These are phyloP conservation scores for Philantomba maxwellii DNA, from an alignment of 2,113 vertebrate genomes.

Conservation along the genomic window DNA sequence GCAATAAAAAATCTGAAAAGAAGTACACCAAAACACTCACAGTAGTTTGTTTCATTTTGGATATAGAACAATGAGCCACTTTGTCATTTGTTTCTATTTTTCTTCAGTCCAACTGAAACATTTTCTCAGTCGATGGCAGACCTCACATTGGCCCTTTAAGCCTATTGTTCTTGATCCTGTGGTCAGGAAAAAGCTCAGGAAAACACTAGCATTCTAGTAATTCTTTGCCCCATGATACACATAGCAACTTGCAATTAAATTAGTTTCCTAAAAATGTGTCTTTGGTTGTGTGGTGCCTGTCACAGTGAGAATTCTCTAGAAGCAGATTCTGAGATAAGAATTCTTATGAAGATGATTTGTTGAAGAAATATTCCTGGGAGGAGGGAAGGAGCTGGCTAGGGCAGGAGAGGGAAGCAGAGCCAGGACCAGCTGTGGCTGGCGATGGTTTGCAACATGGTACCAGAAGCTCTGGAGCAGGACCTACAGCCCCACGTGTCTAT, in stretches of 20 bases:
- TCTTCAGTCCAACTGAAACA: neutral
- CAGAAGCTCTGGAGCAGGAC: neutral
- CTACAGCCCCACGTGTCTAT: neutral
- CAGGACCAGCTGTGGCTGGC: neutral
- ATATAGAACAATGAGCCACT: neutral
- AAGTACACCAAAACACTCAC: neutral
- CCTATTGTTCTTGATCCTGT: neutral
- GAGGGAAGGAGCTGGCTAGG: neutral
- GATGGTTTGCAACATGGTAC: neutral
- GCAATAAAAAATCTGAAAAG: neutral
- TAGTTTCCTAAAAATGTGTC: neutral
- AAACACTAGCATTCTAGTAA: neutral
- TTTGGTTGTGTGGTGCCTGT: neutral
- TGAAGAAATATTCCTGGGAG: neutral
- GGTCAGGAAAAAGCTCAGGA: neutral
- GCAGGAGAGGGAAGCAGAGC: neutral
- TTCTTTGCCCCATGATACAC: neutral
- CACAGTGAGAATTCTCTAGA: neutral
- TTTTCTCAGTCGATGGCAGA: neutral
- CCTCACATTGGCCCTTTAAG: neutral
- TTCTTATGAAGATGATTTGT: neutral
- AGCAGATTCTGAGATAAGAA: neutral
- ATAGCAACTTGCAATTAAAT: neutral
- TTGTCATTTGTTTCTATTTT: neutral
- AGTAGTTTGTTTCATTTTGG: neutral